Conservation (phyloP, 2,888 invertebrate genomes). For the Polymixis flavicincta region DNA sequence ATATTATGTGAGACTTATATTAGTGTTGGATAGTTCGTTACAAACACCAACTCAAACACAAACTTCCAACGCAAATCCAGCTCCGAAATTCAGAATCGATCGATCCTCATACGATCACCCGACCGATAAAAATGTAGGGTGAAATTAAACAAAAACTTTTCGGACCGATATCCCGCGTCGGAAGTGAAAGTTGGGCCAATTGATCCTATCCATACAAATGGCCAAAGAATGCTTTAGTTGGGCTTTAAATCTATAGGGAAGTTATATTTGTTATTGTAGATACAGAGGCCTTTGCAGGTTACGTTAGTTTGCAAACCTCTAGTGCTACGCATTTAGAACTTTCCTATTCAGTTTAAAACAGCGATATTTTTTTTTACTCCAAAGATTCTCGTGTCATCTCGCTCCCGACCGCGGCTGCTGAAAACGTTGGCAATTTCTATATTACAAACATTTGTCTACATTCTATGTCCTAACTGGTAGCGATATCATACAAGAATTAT, state of each 20-base stretch:
- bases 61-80: slow-evolving; percentile 42
- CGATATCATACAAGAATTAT: slow-evolving; percentile 65
- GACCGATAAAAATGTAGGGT: slow-evolving; percentile 58
- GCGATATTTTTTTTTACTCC: too few species aligned
- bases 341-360: too few species aligned
- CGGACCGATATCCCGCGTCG: slow-evolving; percentile 39
- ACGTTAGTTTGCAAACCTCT: slow-evolving; percentile 41
- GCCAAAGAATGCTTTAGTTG: slow-evolving; percentile 10
- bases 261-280: slow-evolving; percentile 35
- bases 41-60: slow-evolving; percentile 25
- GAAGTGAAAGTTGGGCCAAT: slow-evolving; percentile 54
- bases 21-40: not conserved
- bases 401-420: not conserved
- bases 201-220: slow-evolving; percentile 61
- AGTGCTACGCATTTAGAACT: not conserved
- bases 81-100: slow-evolving; percentile 16
- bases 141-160: slow-evolving; percentile 66
- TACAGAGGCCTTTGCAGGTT: slow-evolving; percentile 9
- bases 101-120: slow-evolving; percentile 44
- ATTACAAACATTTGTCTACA: slow-evolving; percentile 72
- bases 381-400: not conserved
- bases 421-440: slow-evolving; percentile 6
- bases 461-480: slow-evolving; percentile 75
- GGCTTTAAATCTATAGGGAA: slow-evolving; percentile 3
- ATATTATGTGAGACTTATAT: not conserved